Evolutionary conservation across 1,140 invertebrate species (phyloP), one percentile per base, ranked within the genome.

Genomic region (Hypsibius dujardini): DNA sequence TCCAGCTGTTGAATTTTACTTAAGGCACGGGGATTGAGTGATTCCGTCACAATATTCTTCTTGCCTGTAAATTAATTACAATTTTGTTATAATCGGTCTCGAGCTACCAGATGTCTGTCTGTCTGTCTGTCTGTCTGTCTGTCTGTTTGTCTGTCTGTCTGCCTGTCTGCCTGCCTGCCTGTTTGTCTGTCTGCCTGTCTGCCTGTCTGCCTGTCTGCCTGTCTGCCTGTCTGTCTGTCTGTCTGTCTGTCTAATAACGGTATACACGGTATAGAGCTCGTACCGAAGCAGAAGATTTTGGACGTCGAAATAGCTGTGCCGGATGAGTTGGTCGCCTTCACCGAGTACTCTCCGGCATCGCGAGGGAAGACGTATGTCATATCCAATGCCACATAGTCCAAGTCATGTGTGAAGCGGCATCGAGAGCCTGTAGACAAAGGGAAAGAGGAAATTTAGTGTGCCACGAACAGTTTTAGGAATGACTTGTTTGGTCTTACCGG

Each of bases 271-370:
- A 76, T 62, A 46, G 70, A 60, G 59, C 47, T 60, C 71, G 74
- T 47, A 73, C 62, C 45, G n/a, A 1, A 69, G 88, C 87, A 85
- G 81, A 85, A 85, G 67, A 94, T 86, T 80, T 83, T 87, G 86
- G 90, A 89, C 46, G 90, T 92, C 28, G 91, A 93, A 0, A 92
- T 89, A 72, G 90, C 91, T 84, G 94, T 90, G 70, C 94, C 94
- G 46, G 93, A 82, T 70, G 88, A 84, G 80, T 95, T 96, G 2
- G 87, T 86, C 73, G 90, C 91, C 74, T 89, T 84, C 76, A 90
- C 94, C 84, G 92, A 92, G 79, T 96, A 97, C 1, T 95, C 88
- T 56, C 95, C 96, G 79, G 92, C 87, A 79, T 99, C 96, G 81
- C 96, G 91, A 71, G 89, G 89, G 73, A 94, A 87, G 7, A 95